Conservation (phyloP, 2,888 invertebrate genomes). For the Diarsia mendica region DNA sequence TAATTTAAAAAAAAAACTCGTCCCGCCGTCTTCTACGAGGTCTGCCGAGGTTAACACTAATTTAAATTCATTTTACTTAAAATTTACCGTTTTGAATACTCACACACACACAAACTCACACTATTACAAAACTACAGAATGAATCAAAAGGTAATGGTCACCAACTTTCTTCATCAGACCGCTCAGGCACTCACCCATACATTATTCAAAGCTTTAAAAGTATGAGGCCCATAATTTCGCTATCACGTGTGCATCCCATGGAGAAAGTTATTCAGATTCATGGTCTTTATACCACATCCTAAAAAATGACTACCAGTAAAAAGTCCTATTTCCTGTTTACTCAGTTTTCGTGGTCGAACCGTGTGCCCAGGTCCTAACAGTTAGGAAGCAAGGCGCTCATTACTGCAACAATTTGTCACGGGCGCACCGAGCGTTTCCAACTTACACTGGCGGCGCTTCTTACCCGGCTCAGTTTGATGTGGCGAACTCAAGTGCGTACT, state of each 20-base stretch:
- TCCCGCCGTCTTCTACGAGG: too few relatives aligned
- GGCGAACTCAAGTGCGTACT: slow-evolving; percentile 56
- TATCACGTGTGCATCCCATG: neutral
- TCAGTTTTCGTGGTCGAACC: neutral
- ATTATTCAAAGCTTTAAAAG: neutral
- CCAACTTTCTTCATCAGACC: too few relatives aligned
- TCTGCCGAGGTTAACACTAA: too few relatives aligned
- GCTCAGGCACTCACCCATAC: neutral
- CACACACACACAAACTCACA: too few relatives aligned
- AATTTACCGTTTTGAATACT: too few relatives aligned
- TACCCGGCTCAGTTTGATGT: slow-evolving; percentile 61
- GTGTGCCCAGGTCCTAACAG: slow-evolving; percentile 48
- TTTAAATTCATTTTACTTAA: too few relatives aligned
- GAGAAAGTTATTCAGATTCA: neutral
- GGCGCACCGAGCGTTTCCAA: slow-evolving; percentile 71
- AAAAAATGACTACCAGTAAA: neutral
- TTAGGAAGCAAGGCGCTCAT: slow-evolving; percentile 72
- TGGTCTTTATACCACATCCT: neutral
- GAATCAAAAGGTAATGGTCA: too few relatives aligned
- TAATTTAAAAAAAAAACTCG: too few relatives aligned
- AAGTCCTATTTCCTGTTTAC: neutral
- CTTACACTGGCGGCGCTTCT: slow-evolving; percentile 64
- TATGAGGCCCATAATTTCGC: neutral
- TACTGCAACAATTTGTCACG: slow-evolving; percentile 81
- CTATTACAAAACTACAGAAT: too few relatives aligned